Percentiles rank a stretch among this genome's conserved stretches.
These are phyloP conservation scores for Phyllopteryx taeniolatus DNA, from an alignment of 2,113 vertebrate species.

Conservation along the genomic window DNA sequence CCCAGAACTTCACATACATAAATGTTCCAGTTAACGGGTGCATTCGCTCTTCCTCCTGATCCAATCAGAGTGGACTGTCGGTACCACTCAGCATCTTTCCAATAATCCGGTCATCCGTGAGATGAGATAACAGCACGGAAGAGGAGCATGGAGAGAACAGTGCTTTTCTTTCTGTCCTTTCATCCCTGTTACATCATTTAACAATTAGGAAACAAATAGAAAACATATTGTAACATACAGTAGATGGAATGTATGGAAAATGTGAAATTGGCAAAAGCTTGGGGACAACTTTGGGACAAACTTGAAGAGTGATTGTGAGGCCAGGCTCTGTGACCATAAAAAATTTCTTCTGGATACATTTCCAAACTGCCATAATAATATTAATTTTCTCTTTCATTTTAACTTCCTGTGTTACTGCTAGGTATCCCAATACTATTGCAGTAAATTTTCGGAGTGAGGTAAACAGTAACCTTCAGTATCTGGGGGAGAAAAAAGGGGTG, in stretches of 20 bases:
- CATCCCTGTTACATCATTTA: conserved; percentile 20
- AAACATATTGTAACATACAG: background rate
- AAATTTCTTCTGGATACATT: too few relatives aligned
- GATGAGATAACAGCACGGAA: conserved; percentile 6
- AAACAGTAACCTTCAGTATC: too few relatives aligned
- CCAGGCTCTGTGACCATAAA: too few relatives aligned
- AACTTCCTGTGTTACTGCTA: too few relatives aligned
- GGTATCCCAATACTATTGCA: too few relatives aligned
- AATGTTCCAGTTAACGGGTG: background rate
- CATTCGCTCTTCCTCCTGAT: conserved; percentile 10
- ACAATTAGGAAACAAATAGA: background rate
- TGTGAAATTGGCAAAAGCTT: background rate
- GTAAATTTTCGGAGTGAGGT: too few relatives aligned
- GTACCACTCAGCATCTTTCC: conserved; percentile 21
- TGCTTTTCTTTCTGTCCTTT: conserved; percentile 19
- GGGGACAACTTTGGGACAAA: background rate
- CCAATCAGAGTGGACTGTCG: conserved; percentile 7
- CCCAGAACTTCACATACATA: background rate
- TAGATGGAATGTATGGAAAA: background rate
- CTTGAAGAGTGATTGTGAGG: background rate
- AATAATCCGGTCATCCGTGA: conserved; percentile 16
- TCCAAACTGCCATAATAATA: too few relatives aligned
- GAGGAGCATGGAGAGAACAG: conserved; percentile 1
- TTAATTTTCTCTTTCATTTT: too few relatives aligned
- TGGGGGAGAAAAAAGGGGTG: too few relatives aligned